Percentiles rank a stretch among this genome's conserved stretches.
These are phyloP conservation scores for Hypsibius dujardini DNA, from an alignment of 1,140 invertebrate genomes.

Conservation along the genomic window DNA sequence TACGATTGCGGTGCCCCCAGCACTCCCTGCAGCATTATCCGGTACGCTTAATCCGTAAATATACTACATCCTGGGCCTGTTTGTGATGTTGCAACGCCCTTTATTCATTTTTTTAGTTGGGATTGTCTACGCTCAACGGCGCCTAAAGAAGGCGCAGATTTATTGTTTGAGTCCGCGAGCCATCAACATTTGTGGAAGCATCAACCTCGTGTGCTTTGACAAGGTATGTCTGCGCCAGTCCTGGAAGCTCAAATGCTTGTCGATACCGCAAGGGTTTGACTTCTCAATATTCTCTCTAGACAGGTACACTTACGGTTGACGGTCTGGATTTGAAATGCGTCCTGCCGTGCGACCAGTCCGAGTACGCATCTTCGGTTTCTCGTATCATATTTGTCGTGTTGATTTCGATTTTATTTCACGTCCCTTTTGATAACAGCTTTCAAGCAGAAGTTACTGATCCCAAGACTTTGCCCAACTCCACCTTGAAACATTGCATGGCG, in stretches of 20 bases:
- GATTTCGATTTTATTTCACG: not conserved
- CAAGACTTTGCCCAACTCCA: conserved; percentile 34
- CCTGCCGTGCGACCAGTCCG: conserved; percentile 39
- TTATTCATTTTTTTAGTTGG: conserved; percentile 19
- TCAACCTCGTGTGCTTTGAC: conserved; percentile 86
- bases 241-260: not conserved
- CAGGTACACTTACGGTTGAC: conserved; percentile 82
- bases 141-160: conserved; percentile 57
- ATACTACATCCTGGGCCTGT: too few relatives aligned
- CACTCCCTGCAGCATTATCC: conserved; percentile 69
- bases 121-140: conserved; percentile 51
- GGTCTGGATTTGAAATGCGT: conserved; percentile 78
- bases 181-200: conserved; percentile 76
- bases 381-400: not conserved
- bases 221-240: conserved; percentile 47
- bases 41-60: not conserved
- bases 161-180: conserved; percentile 74
- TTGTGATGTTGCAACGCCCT: too few relatives aligned
- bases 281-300: conserved; percentile 34
- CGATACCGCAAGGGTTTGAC: not conserved
- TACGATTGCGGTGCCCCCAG: conserved; percentile 84
- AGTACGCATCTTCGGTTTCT: conserved; percentile 16
- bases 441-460: conserved; percentile 35
- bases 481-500: conserved; percentile 44
- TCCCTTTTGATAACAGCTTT: not conserved